Base-by-base conservation (phyloP, 1,140 invertebrate genomes). In the Copidosoma floridanum region DNA sequence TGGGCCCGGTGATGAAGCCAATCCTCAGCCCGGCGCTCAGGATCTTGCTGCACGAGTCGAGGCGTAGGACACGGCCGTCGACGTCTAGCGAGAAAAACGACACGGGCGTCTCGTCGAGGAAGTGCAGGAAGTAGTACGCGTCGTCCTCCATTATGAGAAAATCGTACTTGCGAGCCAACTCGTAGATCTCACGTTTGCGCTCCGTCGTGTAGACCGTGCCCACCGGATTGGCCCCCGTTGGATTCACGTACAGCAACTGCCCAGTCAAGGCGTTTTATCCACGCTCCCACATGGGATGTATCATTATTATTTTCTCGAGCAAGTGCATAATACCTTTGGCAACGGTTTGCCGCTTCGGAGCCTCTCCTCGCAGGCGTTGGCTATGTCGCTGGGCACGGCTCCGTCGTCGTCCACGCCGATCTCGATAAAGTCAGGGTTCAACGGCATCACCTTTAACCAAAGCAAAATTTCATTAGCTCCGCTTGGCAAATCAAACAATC, bases 1-100 rank as follows among this genome's bases (percentile, higher is more conserved):
- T 76, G 1, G 81, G 80, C 1, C 83, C 86, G 3, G 82, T 85
- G 0, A 85, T 76, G 43, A 80, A 78, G 1, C 85, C 86, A 1
- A 86, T 57, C 27, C 84, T 71, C 14, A 83, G 47, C 12, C 83
- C 83, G 2, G 82, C 77, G 59, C 80, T 86, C 2, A 88, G 65
- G 23, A 86, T 72, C 77, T 88, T 88, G 20, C 86, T 88, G 62
- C 87, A 86, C 0, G 86, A 87, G 66, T 88, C 86, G 61, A 85
- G 78, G 65, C 86, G 72, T 29, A 88, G 61, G 0, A 88, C 86
- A 16, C 86, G 78, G 1, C 86, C 85, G 21, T 87, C 85, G 0
- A 73, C 79, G 67, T 88, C 86, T 66, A 87, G 61, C 0, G 85
- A 86, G 0, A 88, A 71, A 48, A 88, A 83, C 32, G 83, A 85